phyloP scores from a whole-genome alignment of 2,797 vertebrate species.

The Florisuga fusca region DNA sequence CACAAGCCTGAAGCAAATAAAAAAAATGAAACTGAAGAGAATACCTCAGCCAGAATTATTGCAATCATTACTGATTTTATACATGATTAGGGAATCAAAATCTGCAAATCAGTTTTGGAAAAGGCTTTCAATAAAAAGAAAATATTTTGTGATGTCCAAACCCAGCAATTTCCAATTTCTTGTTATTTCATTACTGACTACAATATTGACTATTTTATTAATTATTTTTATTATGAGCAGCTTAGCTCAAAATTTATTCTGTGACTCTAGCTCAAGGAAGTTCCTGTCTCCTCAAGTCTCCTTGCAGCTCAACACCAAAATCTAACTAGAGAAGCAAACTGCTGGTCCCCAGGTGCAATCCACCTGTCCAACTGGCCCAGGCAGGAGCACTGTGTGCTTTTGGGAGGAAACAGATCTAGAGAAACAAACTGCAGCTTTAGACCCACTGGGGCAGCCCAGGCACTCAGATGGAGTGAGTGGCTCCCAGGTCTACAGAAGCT shows the following conservation, averaged over 20 bases:
- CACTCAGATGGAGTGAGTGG: not conserved
- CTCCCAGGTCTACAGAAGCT: not conserved
- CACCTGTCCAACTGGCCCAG: not conserved
- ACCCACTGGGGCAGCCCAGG: not conserved
- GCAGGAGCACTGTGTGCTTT: rapidly evolving
- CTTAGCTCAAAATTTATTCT: not conserved
- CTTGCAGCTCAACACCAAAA: not conserved
- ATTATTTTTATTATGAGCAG: not conserved
- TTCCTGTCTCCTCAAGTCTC: not conserved
- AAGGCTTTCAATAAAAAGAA: not conserved
- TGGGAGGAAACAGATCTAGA: not conserved
- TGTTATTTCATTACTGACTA: not conserved
- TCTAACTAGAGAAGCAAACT: not conserved
- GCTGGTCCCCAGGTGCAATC: not conserved
- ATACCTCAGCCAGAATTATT: not conserved
- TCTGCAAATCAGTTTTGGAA: not conserved
- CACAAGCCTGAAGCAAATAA: slow-evolving; percentile 86
- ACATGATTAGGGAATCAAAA: not conserved
- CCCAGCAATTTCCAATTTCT: not conserved
- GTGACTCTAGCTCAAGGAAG: not conserved
- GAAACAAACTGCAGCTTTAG: not conserved
- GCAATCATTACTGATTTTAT: not conserved
- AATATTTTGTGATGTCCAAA: not conserved
- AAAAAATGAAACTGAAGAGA: not conserved
- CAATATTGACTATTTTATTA: not conserved